Conservation (phyloP, 1,140 invertebrate species). For the Scylla paramamosain region DNA sequence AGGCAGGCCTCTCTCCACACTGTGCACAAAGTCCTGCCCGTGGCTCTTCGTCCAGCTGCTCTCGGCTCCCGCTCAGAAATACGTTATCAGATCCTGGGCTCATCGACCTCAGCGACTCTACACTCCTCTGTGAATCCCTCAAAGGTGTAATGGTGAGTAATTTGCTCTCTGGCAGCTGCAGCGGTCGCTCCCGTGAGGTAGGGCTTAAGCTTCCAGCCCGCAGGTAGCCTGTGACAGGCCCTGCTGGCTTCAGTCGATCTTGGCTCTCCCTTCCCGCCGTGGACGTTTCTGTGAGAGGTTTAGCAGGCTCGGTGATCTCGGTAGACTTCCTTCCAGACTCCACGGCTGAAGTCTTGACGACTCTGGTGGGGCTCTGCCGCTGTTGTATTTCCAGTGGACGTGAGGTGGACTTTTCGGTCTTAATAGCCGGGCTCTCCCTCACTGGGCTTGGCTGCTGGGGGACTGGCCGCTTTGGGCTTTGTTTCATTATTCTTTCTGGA, state of each 20-base stretch:
- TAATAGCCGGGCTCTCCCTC: constrained; percentile 53
- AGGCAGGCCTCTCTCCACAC: constrained; percentile 77
- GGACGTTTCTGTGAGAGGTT: background rate
- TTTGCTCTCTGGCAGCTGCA: constrained; percentile 65
- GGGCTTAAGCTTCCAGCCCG: constrained; percentile 64
- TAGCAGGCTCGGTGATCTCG: constrained; percentile 4
- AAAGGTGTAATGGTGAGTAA: constrained; percentile 60
- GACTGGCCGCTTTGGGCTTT: constrained; percentile 46
- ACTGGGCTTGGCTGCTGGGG: constrained; percentile 77
- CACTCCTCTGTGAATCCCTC: constrained; percentile 81
- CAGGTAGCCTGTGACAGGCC: constrained; percentile 59
- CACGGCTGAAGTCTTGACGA: constrained; percentile 16
- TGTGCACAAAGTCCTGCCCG: constrained; percentile 74
- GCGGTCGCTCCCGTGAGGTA: constrained; percentile 62
- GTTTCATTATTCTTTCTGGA: constrained; percentile 59
- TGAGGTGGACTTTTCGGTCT: constrained; percentile 30
- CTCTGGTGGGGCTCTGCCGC: constrained; percentile 41
- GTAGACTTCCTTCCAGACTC: constrained; percentile 44
- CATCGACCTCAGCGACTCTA: constrained; percentile 90
- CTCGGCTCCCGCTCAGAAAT: constrained; percentile 87
- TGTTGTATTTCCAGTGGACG: constrained; percentile 54
- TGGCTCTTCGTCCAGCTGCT: constrained; percentile 68
- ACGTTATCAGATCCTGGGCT: constrained; percentile 93
- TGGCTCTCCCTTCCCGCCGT: constrained; percentile 16
- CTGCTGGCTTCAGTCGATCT: constrained; percentile 56